Base-by-base conservation (phyloP, 2,888 invertebrate species). In the Drosophila cognata region DNA sequence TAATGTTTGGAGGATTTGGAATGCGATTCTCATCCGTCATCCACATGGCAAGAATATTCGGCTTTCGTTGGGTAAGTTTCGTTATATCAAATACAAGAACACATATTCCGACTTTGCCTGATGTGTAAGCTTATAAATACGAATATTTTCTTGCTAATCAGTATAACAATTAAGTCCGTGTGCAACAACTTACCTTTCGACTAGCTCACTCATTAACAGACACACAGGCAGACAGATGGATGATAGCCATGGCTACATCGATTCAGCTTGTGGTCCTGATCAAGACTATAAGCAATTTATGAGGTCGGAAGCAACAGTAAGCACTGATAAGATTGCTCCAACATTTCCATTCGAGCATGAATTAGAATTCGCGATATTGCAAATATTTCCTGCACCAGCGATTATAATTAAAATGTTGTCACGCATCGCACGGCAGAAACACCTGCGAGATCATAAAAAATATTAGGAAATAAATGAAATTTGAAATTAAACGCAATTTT, bases 31-130 rank as follows among this genome's bases (percentile, higher is more conserved):
- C n/a, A 11, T 43, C 1, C 5, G 11, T 1, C 11, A 8, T 4
- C 4, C n/a, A n/a, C 8, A 80, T 0, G 92, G 85, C 29, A 88
- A 91, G 0, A 92, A 94, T 0, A 94, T 95, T 0, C 93, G 92
- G 0, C 78, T 88, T 0, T 95, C 95, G 95, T 25, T 25, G 25
- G 16, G 3, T 16, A 8, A 16, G 7, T 16, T 46, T 25, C 0
- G 8, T 4, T 8, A 46, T 4, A 8, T 16, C 16, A 25, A 25
- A 25, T 25, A 16, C 4, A 8, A 8, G 4, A 46, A 25, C 1
- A 21, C 7, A 46, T 16, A 7, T 4, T 46, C 16, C 21, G 16
- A 25, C 4, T 2, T 36, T 36, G 16, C 7, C 16, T 16, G 5
- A 6, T 16, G 4, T 5, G 16, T 16, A 6, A 16, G 6, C 35